Evolutionary conservation across 1,140 invertebrate species (phyloP), one percentile per base, ranked within the genome.

Genomic region (Lasaia peninsularis): DNA sequence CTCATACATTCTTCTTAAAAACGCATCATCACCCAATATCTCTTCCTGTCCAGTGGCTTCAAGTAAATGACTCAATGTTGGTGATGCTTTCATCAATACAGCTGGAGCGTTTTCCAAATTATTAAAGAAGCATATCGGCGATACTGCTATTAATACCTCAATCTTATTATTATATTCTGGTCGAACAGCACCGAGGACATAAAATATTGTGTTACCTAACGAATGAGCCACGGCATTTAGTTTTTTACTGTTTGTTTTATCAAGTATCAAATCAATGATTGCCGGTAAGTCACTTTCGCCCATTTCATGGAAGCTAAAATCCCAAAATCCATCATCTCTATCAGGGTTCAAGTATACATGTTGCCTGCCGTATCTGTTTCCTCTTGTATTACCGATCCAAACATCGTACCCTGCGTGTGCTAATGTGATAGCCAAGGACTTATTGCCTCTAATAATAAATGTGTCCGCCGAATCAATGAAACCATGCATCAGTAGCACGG

Each of bases 401-500:
- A 94, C 92, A 63, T 94, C 94, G 63, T 92, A 94, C 12, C 92
- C 92, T 1, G 32, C 52, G 9, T 60, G 56, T 7, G 91, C 91
- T 8, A 80, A 62, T 6, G 56, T 48, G 2, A 67, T 34, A 2
- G 87, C 89, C 3, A 91, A 57, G 9, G 86, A 87, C 50, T 82
- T 86, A 11, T 91, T 78, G 18, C 88, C 89, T 61, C 89, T 89
- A 4, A 93, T 71, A 5, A 94, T 73, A 78, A 90, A 96, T 59
- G 92, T 92, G 8, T 91, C 90, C 0, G 93, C 93, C 21, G 92
- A 92, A n/a, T 90, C 91, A 0, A 94, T 56, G 11, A 96, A 68
- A 1, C 95, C 95, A 67, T 96, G 95, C 86, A 94, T 91, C 0
- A 96, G 67, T 7, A 94, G 89, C 0, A 93, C 90, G 6, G 80